A percentile compares a stretch with the other conserved stretches of the same genome.
Conservation (phyloP, 2,113 vertebrate species). For the Tachuris rubrigastra region DNA sequence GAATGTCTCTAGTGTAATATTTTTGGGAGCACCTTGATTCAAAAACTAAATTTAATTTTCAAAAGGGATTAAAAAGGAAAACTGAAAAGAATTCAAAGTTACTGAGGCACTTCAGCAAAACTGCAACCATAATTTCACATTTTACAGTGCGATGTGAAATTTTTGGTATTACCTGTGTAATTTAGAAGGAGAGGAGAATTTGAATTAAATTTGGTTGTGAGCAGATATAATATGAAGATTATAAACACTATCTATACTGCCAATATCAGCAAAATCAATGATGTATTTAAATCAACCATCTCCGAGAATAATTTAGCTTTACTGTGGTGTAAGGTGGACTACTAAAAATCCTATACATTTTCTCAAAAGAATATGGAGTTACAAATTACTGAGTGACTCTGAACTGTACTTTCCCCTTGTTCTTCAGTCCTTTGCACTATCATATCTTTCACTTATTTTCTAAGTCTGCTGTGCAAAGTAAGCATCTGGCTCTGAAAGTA, state of each 20-base stretch:
- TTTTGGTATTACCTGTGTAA: not conserved
- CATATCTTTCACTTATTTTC: not conserved
- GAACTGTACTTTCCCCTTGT: not conserved
- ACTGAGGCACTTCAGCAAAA: not conserved
- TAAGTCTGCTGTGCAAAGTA: not conserved
- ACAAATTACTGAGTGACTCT: not conserved
- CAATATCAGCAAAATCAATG: not conserved
- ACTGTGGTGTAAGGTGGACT: not conserved
- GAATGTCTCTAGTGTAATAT: not conserved
- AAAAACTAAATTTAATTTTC: constrained; percentile 7
- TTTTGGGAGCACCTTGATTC: not conserved
- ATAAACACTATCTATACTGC: not conserved
- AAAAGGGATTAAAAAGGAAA: not conserved
- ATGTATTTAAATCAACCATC: not conserved
- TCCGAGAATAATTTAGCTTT: not conserved
- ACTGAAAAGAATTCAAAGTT: not conserved
- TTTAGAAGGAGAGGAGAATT: not conserved
- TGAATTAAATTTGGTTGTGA: not conserved
- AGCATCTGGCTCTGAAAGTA: not conserved
- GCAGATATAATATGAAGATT: not conserved
- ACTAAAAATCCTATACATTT: not conserved
- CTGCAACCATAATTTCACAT: not conserved
- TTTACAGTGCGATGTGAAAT: not conserved
- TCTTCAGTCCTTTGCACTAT: not conserved
- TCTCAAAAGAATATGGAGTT: not conserved